phyloP scores from a whole-genome alignment of 2,888 invertebrate genomes.

The Polydrusus tereticollis region DNA sequence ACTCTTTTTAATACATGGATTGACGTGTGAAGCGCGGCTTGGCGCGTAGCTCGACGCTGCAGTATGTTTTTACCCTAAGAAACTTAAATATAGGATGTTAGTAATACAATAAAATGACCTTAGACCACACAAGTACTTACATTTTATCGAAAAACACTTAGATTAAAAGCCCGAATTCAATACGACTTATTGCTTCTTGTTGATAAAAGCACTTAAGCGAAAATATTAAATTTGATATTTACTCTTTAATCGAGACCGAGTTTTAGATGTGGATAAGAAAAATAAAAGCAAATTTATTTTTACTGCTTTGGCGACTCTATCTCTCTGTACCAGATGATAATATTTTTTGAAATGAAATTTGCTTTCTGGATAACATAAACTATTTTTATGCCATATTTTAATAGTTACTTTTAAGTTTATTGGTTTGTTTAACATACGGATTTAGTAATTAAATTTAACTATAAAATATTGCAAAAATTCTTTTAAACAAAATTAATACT shows the following conservation, averaged over 20 bases:
- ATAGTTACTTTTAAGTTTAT: background rate
- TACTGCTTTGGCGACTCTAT: background rate
- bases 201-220: conserved; percentile 3
- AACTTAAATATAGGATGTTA: too few species aligned
- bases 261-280: background rate
- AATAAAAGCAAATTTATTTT: background rate
- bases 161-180: conserved; percentile 3
- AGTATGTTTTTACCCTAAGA: too few species aligned
- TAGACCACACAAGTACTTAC: background rate
- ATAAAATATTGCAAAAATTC: too few species aligned
- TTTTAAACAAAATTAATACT: too few species aligned
- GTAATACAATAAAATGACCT: background rate
- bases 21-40: too few species aligned
- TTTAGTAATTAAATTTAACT: too few species aligned
- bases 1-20: too few species aligned
- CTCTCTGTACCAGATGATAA: background rate
- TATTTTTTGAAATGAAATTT: conserved; percentile 3
- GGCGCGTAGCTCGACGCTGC: too few species aligned
- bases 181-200: conserved; percentile 2
- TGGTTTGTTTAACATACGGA: too few species aligned
- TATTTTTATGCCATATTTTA: conserved; percentile 7
- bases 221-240: conserved; percentile 3
- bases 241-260: background rate
- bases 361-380: background rate
- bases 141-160: background rate